Base-by-base conservation (phyloP, 2,888 invertebrate species). In the Yponomeuta sedellus region DNA sequence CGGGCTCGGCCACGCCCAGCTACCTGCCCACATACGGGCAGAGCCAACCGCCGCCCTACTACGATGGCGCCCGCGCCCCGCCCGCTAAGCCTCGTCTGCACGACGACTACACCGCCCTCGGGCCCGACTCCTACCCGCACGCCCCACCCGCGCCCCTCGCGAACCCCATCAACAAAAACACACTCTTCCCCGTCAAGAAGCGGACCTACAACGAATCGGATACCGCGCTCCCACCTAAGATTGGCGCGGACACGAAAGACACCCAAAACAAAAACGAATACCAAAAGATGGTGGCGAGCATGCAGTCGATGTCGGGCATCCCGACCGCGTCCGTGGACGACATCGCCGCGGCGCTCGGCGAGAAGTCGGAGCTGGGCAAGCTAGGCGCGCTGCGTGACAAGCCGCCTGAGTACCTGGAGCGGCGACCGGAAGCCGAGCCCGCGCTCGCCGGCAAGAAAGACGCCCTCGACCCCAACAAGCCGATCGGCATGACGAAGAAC, bases 131-230 rank as follows among this genome's bases (percentile, higher is more conserved):
- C 3, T 44, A 20, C 63, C 63, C 81, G 70, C 74, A 82, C 0
- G 70, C 75, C 10, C 68, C 74, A n/a, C 66, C 80, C 28, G 34
- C 34, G 34, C 75, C 73, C 68, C 69, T 71, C 58, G 70, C 70
- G 8, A 75, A 79, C 3, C 72, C 81, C 11, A 66, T 74, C 20
- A 76, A 71, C 10, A 88, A 90, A 76, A 73, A 83, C 61, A 74
- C 92, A 20, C 80, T 92, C 34, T 94, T 93, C 74, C 94, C 94
- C 11, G 93, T 94, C 56, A 94, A 94, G 75, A 94, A 94, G 76
- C 86, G 94, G 58, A 91, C 88, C 52, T 94, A 94, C 71, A 93
- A 88, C 75, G 93, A 93, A 72, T 80, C 83, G 2, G 88, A 89
- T 28, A 71, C 83, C 66, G 84, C 71, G 67, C 80, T 73, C 67